Evolutionary conservation across 2,888 invertebrate species (phyloP), one percentile per base, ranked within the genome.

Genomic region (Pteria penguin): DNA sequence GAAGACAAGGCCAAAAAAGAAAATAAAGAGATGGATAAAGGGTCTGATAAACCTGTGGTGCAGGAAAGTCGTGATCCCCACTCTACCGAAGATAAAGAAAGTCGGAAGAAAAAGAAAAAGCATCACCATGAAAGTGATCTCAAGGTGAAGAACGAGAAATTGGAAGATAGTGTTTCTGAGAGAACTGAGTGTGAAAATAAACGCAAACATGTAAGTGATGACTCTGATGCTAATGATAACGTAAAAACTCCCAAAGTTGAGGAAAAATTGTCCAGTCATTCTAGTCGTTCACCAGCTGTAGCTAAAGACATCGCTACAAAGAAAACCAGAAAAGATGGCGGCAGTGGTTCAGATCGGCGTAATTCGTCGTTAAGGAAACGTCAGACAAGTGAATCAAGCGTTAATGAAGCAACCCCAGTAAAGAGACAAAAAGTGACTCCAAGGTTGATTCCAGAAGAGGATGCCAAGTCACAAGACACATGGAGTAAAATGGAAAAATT

Each of bases 401-500:
- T 81, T 14, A 82, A 72, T 80, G 83, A 84, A 36, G 67, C 78
- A 45, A 79, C 82, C 8, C 81, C 84, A 52, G 74, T 78, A 36
- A 86, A 86, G 57, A 79, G 82, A 55, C 24, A 65, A 8, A 85
- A 83, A 75, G 72, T 81, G 14, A 79, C 80, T 29, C 80, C 80
- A 8, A 78, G 76, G 65, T 29, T 62, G 55, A 36, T 60, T 18
- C 74, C 75, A 36, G 75, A 77, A 32, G 33, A 72, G 8, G 82
- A 82, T 26, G 75, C 62, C 52, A 81, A 72, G 76, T 72, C 27
- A n/a, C 85, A 86, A 66, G 87, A 89, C 65, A 86, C 88, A 2
- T 89, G 88, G 88, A 88, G 86, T 77, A 86, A 86, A 74, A 86
- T 88, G 78, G 89, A 89, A 82, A 84, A 80, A 33, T 76, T 87